A percentile compares a stretch with the other conserved stretches of the same genome.
Evolutionary conservation across 1,140 invertebrate species (phyloP).

Genomic region (Charaxes varanes): DNA sequence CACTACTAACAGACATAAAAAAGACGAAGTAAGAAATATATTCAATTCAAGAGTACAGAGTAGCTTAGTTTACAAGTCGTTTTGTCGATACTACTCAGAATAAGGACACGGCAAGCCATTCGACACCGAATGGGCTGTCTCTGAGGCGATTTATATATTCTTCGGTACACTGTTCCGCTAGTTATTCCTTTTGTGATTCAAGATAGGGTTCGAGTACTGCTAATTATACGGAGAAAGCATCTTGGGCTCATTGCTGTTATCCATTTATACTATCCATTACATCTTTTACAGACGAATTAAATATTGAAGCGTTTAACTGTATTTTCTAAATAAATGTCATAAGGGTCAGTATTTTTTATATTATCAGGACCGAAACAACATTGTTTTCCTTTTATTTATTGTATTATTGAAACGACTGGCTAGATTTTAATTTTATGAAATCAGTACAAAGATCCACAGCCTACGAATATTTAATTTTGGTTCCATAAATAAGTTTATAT

Average conservation of each 20-base stretch:
- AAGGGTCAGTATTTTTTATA: no score
- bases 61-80: slow-evolving; percentile 10
- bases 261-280: neutral
- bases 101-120: slow-evolving; percentile 38
- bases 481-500: no score
- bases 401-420: no score
- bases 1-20: neutral
- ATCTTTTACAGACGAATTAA: no score
- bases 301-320: no score
- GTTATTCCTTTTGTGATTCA: slow-evolving; percentile 26
- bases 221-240: slow-evolving; percentile 9
- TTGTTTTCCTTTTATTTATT: no score
- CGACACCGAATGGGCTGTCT: slow-evolving; percentile 53
- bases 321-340: no score
- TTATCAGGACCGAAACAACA: no score
- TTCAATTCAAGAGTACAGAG: neutral
- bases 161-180: slow-evolving; percentile 29
- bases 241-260: slow-evolving; percentile 4
- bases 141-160: slow-evolving; percentile 46
- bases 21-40: neutral
- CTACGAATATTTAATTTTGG: no score
- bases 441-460: no score
- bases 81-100: slow-evolving; percentile 23
- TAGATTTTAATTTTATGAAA: no score
- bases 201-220: slow-evolving; percentile 13